Conservation (phyloP, 2,797 vertebrate species). For the Taeniopygia guttata region DNA sequence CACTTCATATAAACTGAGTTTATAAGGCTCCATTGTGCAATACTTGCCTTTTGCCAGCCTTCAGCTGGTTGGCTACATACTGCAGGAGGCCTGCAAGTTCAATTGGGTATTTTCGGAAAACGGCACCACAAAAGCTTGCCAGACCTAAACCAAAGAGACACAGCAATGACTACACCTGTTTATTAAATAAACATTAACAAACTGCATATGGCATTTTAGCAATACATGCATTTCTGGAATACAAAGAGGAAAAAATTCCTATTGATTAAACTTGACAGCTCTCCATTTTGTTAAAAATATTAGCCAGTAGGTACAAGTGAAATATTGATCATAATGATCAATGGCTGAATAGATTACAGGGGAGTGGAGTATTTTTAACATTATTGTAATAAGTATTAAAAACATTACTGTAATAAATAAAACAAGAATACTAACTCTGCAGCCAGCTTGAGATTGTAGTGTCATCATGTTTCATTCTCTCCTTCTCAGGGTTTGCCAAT, state of each 20-base stretch:
- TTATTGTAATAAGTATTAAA: not conserved
- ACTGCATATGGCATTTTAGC: not conserved
- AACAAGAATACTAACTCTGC: constrained; percentile 85
- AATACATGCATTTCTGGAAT: not conserved
- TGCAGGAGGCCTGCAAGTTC: constrained; percentile 96
- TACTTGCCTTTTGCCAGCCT: constrained; percentile 94
- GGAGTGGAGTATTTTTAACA: not conserved
- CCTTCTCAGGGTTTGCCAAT: constrained; percentile 97
- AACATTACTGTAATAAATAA: not conserved
- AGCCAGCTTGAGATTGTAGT: constrained; percentile 99
- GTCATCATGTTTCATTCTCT: constrained; percentile 99
- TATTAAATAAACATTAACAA: not conserved
- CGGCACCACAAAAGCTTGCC: constrained; percentile 95
- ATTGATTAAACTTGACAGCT: not conserved
- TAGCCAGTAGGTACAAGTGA: not conserved
- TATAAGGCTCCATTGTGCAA: not conserved
- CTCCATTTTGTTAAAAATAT: not conserved
- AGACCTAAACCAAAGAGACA: constrained; percentile 79
- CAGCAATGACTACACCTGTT: not conserved
- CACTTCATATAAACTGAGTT: not conserved
- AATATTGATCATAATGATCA: not conserved
- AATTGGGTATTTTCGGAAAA: constrained; percentile 98
- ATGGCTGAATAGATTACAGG: not conserved
- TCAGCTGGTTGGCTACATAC: constrained; percentile 97
- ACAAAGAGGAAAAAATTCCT: not conserved